Conservation (phyloP, 2,113 vertebrate genomes). For the Oreotragus oreotragus region DNA sequence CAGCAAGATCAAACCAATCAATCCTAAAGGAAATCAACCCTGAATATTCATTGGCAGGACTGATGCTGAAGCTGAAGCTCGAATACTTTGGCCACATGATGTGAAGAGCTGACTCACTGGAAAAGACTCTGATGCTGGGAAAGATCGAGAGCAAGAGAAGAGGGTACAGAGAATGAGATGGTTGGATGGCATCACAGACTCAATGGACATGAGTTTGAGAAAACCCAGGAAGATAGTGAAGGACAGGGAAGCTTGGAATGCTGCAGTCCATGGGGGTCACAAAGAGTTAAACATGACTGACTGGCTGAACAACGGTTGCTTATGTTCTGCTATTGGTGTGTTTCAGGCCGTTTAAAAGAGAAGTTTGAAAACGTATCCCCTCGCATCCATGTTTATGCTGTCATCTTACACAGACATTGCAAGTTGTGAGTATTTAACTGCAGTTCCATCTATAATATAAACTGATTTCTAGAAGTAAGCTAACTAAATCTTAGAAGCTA, state of each 20-base stretch:
- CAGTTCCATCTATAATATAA: conserved; percentile 36
- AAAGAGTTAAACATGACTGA: background rate
- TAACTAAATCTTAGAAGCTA: conserved; percentile 61
- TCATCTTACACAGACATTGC: background rate
- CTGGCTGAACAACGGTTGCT: background rate
- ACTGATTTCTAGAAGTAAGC: conserved; percentile 57
- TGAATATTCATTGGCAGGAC: background rate
- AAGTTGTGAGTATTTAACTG: conserved; percentile 43
- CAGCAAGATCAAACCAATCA: background rate
- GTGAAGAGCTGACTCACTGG: background rate
- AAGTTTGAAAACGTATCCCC: background rate
- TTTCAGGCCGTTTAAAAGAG: conserved; percentile 2
- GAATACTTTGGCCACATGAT: background rate
- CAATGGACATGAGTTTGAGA: background rate
- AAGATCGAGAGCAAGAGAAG: background rate
- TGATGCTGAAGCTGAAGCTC: background rate
- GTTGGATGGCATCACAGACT: background rate
- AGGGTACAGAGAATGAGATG: background rate
- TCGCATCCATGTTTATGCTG: background rate
- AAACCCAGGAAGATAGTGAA: background rate
- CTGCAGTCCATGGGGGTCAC: background rate
- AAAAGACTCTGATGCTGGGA: background rate
- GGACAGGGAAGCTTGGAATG: background rate
- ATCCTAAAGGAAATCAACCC: background rate
- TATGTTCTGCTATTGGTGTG: background rate